A percentile compares a stretch with the other conserved stretches of the same genome.
These are phyloP conservation scores for Novumbra hubbsi DNA, from an alignment of 2,797 vertebrate species.

Conservation along the genomic window DNA sequence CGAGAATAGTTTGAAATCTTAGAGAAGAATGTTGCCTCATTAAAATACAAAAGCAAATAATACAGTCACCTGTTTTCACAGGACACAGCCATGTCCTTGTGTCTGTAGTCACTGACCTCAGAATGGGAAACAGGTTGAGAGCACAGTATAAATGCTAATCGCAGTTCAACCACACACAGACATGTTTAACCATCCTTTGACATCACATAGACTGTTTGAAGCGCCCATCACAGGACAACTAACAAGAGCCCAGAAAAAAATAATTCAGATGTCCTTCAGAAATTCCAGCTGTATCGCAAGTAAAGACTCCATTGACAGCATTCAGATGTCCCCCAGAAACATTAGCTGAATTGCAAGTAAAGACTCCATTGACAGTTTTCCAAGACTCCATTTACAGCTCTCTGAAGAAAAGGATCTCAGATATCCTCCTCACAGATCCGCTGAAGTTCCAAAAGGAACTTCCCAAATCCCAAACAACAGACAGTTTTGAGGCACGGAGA, in stretches of 20 bases:
- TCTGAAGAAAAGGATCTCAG: not conserved
- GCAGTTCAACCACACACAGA: conserved; percentile 20
- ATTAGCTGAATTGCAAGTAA: too few species aligned
- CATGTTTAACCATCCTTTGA: conserved; percentile 28
- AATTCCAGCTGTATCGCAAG: too few species aligned
- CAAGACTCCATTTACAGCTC: too few species aligned
- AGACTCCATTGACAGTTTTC: too few species aligned
- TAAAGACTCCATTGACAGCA: too few species aligned
- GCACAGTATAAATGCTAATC: conserved; percentile 32
- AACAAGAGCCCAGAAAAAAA: not conserved
- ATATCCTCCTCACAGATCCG: not conserved
- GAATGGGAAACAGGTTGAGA: conserved; percentile 25
- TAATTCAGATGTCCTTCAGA: too few species aligned
- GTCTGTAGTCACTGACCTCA: conserved; percentile 16
- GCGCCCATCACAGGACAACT: not conserved
- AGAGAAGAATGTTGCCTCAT: not conserved
- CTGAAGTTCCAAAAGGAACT: too few species aligned
- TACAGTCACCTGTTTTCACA: conserved; percentile 54
- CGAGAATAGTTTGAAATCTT: not conserved
- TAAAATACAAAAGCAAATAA: not conserved
- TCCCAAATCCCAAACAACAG: too few species aligned
- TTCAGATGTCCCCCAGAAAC: too few species aligned
- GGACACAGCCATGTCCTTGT: conserved; percentile 53
- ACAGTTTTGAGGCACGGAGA: too few species aligned
- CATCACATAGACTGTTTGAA: conserved; percentile 31